phyloP scores from a whole-genome alignment of 2,797 vertebrate species.

The Podarcis siculus region DNA sequence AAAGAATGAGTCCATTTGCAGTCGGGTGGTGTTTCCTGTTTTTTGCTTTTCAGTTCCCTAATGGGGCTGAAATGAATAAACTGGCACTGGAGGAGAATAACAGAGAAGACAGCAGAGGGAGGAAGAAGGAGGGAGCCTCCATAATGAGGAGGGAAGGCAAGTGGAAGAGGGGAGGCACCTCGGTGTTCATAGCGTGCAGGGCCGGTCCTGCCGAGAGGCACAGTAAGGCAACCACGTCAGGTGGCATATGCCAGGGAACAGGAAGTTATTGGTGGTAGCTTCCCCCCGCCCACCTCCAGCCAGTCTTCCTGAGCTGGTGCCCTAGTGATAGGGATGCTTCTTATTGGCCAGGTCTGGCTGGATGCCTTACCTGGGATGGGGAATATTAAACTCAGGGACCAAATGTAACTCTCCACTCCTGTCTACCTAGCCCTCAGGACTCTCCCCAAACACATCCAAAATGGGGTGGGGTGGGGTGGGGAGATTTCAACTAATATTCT shows the following conservation, averaged over 20 bases:
- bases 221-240: too few relatives aligned
- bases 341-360: too few relatives aligned
- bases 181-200: not conserved
- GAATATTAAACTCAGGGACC: too few relatives aligned
- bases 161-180: not conserved
- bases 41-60: conserved; percentile 3
- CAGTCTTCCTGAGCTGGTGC: not conserved
- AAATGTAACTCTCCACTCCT: too few relatives aligned
- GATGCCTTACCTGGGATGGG: too few relatives aligned
- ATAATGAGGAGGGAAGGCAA: not conserved
- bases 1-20: conserved; percentile 32
- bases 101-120: not conserved
- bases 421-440: too few relatives aligned
- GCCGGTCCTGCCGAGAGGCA: not conserved
- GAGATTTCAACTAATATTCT: too few relatives aligned
- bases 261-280: not conserved
- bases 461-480: too few relatives aligned
- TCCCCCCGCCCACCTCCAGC: not conserved
- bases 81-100: conserved; percentile 5
- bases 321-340: too few relatives aligned
- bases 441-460: too few relatives aligned
- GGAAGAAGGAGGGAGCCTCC: not conserved
- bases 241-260: too few relatives aligned
- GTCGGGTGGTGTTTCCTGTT: not conserved
- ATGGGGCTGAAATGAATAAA: conserved; percentile 30